Evolutionary conservation across 1,140 invertebrate genomes (phyloP), one percentile per base, ranked within the genome.

Genomic region (Uloborus diversus): DNA sequence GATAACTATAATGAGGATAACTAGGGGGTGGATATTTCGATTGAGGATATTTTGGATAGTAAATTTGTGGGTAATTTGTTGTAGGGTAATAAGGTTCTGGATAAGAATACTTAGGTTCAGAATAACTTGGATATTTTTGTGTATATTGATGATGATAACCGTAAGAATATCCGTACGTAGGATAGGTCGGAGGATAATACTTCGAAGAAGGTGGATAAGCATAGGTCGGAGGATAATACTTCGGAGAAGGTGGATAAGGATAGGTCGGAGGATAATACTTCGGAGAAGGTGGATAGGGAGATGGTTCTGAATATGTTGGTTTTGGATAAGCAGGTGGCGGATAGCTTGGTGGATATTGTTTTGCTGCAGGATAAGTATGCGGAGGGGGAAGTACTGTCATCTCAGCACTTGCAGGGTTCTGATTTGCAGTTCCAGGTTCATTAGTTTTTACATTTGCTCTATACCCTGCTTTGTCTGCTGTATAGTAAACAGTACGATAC

Each of bases 401-500:
- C 35, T 81, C 30, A 14, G 70, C 81, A 37, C 47, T 35, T 0
- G 81, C 81, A 49, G 81, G 65, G 47, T 81, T 69, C 25, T 79
- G 71, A 35, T 69, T 78, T 28, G 28, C 81, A 5, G 81, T 81
- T 9, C 81, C 81, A 23, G 81, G 81, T 53, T 81, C 81, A 30
- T 81, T 81, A 20, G 81, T 81, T 35, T 70, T 79, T 11, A 81
- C 27, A n/a, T 68, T 81, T 7, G 81, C 81, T 53, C 66, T 35
- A 33, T 80, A 81, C 25, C 81, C 81, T 13, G 25, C 65, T 2
- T 65, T 64, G 37, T 81, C 81, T n/a, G 81, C 79, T 27, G 65
- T 42, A 30, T 80, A 81, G n/a, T 82, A 68, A 2, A 82, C 79
- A 1, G 64, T 82, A 0, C 81, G 68, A 33, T 81, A 79, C 2